Percentiles rank a stretch among this genome's conserved stretches.
These are phyloP conservation scores for Drosophila hamatofila DNA, from an alignment of 2,888 invertebrate species.

Conservation along the genomic window DNA sequence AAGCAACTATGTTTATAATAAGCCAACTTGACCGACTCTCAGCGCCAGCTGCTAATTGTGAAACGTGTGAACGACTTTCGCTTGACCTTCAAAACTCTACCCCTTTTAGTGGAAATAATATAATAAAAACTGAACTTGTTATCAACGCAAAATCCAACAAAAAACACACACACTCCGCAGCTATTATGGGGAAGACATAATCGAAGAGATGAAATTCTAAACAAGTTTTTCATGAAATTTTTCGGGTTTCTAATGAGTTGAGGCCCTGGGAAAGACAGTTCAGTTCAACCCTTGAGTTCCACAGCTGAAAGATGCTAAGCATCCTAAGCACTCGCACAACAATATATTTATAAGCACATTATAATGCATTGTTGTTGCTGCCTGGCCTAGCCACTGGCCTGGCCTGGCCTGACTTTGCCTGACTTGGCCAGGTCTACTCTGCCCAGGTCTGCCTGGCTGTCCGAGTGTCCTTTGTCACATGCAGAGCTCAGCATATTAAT, in stretches of 20 bases:
- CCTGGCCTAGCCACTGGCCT: constrained; percentile 4
- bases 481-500: constrained; percentile 80
- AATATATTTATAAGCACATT: constrained; percentile 78
- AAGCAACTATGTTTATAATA: constrained; percentile 27
- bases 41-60: constrained; percentile 76
- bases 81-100: constrained; percentile 63
- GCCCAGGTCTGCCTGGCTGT: constrained; percentile 10
- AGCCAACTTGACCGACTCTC: constrained; percentile 37
- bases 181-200: constrained; percentile 15
- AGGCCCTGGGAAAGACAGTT: constrained; percentile 60
- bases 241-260: constrained; percentile 35
- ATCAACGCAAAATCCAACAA: constrained; percentile 67
- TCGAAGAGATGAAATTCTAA: constrained; percentile 54
- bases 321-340: constrained; percentile 48
- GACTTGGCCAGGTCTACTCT: neutral
- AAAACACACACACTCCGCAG: constrained; percentile 28
- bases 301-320: constrained; percentile 40
- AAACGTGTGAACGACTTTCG: constrained; percentile 76
- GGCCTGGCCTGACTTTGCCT: neutral
- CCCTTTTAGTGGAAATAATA: constrained; percentile 1
- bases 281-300: constrained; percentile 62
- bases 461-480: constrained; percentile 74
- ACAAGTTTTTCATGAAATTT: constrained; percentile 65
- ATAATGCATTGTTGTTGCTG: constrained; percentile 71
- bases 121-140: constrained; percentile 68